These are phyloP conservation scores for Pipistrellus pygmaeus DNA, from an alignment of 2,797 vertebrate genomes.

Conservation along the genomic window DNA sequence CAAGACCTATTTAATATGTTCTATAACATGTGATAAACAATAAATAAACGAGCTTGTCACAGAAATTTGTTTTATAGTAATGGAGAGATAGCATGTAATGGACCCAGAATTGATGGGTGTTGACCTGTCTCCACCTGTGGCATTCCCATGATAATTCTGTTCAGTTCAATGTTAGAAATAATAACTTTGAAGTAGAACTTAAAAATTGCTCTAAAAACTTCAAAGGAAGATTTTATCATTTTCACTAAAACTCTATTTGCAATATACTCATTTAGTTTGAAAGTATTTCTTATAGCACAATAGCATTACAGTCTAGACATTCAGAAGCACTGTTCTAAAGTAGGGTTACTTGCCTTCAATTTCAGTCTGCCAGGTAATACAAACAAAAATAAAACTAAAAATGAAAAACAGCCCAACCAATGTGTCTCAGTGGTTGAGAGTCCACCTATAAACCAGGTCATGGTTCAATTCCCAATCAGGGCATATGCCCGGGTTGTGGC, in stretches of 20 bases:
- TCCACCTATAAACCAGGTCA: too few species aligned
- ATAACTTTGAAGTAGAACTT: not conserved
- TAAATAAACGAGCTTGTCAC: not conserved
- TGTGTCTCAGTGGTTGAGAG: too few species aligned
- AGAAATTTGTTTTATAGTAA: not conserved
- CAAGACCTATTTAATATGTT: not conserved
- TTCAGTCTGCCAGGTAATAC: not conserved
- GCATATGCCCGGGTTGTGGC: too few species aligned
- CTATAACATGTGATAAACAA: not conserved
- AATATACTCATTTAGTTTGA: not conserved
- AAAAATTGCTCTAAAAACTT: not conserved
- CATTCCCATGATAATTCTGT: not conserved
- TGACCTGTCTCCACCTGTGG: not conserved
- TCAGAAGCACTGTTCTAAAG: not conserved
- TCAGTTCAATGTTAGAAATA: not conserved
- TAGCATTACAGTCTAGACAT: not conserved
- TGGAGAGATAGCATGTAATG: not conserved
- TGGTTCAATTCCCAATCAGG: too few species aligned
- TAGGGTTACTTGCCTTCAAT: not conserved
- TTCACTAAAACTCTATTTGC: not conserved
- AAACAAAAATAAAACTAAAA: not conserved
- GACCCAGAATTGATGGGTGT: not conserved
- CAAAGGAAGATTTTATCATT: conserved; percentile 14
- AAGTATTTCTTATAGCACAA: not conserved
- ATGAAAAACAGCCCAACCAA: not conserved